Conservation (phyloP, 1,140 invertebrate species). For the Olivierus martensii region DNA sequence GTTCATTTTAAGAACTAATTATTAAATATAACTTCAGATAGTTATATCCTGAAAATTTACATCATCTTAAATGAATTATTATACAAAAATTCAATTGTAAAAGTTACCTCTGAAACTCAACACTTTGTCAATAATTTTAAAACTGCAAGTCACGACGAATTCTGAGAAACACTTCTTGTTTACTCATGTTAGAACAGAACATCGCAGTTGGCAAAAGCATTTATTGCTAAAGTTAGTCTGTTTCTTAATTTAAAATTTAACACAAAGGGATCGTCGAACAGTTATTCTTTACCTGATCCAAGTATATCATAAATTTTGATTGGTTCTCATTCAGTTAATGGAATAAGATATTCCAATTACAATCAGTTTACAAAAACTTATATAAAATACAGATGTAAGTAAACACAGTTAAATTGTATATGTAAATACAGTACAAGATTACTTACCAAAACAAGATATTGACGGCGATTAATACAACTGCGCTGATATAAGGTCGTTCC, state of each 20-base stretch:
- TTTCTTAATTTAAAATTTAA: background rate
- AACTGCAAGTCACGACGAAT: too few relatives aligned
- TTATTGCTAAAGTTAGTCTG: background rate
- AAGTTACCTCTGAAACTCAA: too few relatives aligned
- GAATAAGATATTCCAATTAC: background rate
- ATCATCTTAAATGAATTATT: too few relatives aligned
- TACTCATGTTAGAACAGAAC: background rate
- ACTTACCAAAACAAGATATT: conserved; percentile 26
- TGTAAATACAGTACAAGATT: too few relatives aligned
- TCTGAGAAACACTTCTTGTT: background rate
- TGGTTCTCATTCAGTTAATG: background rate
- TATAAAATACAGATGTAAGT: too few relatives aligned
- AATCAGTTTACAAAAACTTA: too few relatives aligned
- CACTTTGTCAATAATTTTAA: background rate
- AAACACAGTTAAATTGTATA: too few relatives aligned
- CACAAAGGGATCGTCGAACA: background rate
- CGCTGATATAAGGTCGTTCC: conserved; percentile 23
- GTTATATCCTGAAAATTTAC: too few relatives aligned
- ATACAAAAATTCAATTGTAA: too few relatives aligned
- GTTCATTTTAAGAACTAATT: too few relatives aligned
- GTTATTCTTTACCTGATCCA: background rate
- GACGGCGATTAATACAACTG: conserved; percentile 20
- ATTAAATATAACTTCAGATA: too few relatives aligned
- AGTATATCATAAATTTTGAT: background rate
- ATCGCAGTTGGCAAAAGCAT: background rate